Evolutionary conservation across 2,888 invertebrate genomes (phyloP).

Genomic region (Asteroscopus sphinx): DNA sequence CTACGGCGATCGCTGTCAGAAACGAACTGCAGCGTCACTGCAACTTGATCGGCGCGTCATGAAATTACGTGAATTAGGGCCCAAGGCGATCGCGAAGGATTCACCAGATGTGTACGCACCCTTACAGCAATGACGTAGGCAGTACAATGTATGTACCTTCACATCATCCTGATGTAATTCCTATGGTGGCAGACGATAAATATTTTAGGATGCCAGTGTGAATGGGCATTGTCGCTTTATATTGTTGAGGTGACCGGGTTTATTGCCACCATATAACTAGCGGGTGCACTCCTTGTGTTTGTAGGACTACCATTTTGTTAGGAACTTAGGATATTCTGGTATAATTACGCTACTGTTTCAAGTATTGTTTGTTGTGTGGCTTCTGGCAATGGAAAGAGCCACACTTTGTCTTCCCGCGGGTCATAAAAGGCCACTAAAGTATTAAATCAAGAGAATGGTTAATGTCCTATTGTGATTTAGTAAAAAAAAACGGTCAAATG

Average conservation of each 20-base stretch:
- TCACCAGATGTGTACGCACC: no score
- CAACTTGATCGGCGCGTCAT: no score
- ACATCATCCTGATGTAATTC: constrained; percentile 55
- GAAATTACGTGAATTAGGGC: no score
- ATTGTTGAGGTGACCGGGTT: constrained; percentile 74
- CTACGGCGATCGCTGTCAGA: no score
- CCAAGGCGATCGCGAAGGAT: no score
- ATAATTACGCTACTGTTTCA: constrained; percentile 21
- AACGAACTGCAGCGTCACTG: no score
- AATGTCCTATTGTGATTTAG: not conserved
- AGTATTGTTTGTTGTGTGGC: constrained; percentile 2
- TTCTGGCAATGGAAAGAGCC: not conserved
- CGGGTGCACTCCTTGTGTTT: constrained; percentile 63
- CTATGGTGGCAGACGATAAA: constrained; percentile 67
- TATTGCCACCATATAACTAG: constrained; percentile 74
- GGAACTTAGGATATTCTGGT: constrained; percentile 33
- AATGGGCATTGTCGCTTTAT: constrained; percentile 80
- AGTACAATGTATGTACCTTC: constrained; percentile 54
- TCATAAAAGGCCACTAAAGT: not conserved
- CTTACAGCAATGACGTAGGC: constrained; percentile 60
- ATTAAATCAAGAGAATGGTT: constrained; percentile 13
- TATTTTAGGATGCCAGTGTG: constrained; percentile 85
- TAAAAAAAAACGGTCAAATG: not conserved
- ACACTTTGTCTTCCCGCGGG: constrained; percentile 1
- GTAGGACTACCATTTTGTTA: constrained; percentile 59